Conservation (phyloP, 2,797 vertebrate genomes). For the Coregonus sp. region DNA sequence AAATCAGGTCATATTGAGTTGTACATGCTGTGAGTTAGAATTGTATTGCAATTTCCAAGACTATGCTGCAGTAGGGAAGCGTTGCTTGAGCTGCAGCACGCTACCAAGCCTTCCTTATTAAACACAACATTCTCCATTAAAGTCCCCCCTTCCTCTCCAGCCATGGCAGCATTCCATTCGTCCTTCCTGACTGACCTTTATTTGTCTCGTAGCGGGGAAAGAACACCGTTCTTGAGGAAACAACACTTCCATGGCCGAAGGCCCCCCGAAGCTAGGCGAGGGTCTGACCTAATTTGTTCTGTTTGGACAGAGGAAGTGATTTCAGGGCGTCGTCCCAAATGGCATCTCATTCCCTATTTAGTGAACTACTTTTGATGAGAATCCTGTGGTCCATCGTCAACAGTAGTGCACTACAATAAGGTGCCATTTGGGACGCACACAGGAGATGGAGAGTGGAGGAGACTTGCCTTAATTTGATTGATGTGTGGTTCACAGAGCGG, state of each 20-base stretch:
- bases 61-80: background rate
- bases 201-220: background rate
- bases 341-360: background rate
- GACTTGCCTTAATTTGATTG: conserved; percentile 77
- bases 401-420: too few species aligned
- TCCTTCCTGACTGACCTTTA: conserved; percentile 52
- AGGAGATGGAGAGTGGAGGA: conserved; percentile 10
- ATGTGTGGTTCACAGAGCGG: conserved; percentile 75
- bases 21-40: background rate
- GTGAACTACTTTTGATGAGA: background rate
- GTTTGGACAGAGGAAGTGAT: conserved; percentile 64
- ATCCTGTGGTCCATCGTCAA: too few species aligned
- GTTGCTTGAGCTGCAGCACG: background rate
- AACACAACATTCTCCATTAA: conserved; percentile 28
- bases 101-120: background rate
- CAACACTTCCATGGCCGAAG: conserved; percentile 47
- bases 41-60: background rate
- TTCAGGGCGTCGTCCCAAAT: conserved; percentile 37
- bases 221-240: conserved; percentile 54
- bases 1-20: background rate
- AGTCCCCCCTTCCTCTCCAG: conserved; percentile 33
- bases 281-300: conserved; percentile 66
- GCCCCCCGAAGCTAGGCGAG: conserved; percentile 24
- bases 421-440: conserved; percentile 26
- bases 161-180: conserved; percentile 44